Base-by-base conservation (phyloP, 2,888 invertebrate species). In the Stegophylla sp. region DNA sequence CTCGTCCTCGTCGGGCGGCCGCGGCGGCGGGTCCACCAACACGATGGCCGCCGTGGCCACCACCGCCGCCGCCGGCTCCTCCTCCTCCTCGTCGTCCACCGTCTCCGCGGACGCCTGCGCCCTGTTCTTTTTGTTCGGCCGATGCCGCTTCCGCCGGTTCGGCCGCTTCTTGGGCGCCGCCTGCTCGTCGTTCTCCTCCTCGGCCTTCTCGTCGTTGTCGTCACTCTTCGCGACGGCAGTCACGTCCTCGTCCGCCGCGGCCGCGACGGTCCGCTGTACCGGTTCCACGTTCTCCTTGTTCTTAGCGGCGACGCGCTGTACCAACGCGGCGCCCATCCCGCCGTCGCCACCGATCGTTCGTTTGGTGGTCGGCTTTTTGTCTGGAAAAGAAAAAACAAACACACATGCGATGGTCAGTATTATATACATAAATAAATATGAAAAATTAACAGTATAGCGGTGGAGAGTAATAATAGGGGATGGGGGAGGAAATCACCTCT, bases 31-130 rank as follows among this genome's bases (percentile, higher is more conserved):
- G 64, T 3, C 10, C 17, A 34, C 51, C 53, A 7, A 1, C 34
- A 12, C 20, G 13, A 48, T 20, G n/a, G 53, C 61, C 26, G 2
- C 5, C 15, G 13, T 17, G 63, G 17, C 63, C 17, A 28, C 26
- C 63, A 90, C 88, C 26, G 87, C 87, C 84, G 91, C 90, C 9
- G 86, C 85, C 17, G 64, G 53, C 34, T 10, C 61, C 4, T 9
- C 28, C 1, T 20, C n/a, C 13, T 13, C 23, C 13, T 48, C 20
- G 1, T 3, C 12, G 23, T 13, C 23, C 23, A 48, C 20, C 0
- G 73, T 13, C 17, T 61, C 26, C 26, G 17, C 12, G 34, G 56
- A 10, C 23, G 15, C 13, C 43, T 0, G n/a, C 2, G 20, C 20
- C 4, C 43, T 45, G 15, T 67, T 67, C 23, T 23, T 43, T 23